Evolutionary conservation across 2,113 vertebrate species (phyloP).

Genomic region (Piaya cayana): DNA sequence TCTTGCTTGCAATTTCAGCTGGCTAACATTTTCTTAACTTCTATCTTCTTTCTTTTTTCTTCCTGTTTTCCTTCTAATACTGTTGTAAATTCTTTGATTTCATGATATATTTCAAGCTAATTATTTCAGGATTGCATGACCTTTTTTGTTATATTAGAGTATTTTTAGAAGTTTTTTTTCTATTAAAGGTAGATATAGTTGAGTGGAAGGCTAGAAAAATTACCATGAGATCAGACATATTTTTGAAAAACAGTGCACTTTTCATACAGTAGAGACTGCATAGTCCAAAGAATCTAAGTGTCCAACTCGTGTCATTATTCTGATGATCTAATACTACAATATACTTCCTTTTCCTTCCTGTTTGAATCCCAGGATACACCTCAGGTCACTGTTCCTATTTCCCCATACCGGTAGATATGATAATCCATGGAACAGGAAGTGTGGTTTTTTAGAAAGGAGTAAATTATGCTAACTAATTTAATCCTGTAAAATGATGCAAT

Average conservation of each 20-base stretch:
- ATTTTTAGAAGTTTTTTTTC: neutral
- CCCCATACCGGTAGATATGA: neutral
- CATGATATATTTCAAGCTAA: neutral
- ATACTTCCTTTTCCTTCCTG: neutral
- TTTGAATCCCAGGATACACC: neutral
- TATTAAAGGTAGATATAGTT: neutral
- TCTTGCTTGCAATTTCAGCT: neutral
- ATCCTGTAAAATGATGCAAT: neutral
- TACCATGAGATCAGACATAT: neutral
- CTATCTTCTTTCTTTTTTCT: neutral
- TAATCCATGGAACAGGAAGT: neutral
- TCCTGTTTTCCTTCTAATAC: neutral
- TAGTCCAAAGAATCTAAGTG: neutral
- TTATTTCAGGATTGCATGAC: neutral
- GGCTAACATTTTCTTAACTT: neutral
- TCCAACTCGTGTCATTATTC: neutral
- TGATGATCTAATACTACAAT: neutral
- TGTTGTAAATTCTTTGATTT: neutral
- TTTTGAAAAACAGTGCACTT: neutral
- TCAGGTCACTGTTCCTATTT: neutral
- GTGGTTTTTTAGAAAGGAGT: neutral
- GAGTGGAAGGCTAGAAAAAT: neutral
- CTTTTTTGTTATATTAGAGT: neutral
- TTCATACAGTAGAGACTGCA: neutral
- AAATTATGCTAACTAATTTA: neutral